Conservation (phyloP, 1,140 invertebrate genomes). For the Heliothis subflexa region DNA sequence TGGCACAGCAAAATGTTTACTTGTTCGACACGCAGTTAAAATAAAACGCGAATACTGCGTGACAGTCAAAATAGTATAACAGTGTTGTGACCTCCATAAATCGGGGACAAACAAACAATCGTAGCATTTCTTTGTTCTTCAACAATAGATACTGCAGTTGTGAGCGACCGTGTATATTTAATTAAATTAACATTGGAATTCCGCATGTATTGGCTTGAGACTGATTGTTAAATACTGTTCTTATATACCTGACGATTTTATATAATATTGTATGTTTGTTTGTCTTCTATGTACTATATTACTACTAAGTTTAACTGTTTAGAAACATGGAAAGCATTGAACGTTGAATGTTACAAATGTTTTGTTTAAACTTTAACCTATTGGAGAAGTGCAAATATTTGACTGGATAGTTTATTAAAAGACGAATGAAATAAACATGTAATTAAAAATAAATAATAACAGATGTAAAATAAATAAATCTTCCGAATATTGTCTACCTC, state of each 20-base stretch:
- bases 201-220: conserved; percentile 73
- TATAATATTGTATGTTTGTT: conserved; percentile 57
- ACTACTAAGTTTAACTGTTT: conserved; percentile 15
- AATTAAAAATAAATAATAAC: too few species aligned
- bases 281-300: conserved; percentile 36
- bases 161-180: conserved; percentile 59
- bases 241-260: conserved; percentile 61
- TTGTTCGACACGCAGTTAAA: conserved; percentile 15
- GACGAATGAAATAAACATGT: too few species aligned
- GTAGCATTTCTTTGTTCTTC: neutral
- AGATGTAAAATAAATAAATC: too few species aligned
- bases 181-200: conserved; percentile 59
- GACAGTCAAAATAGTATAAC: conserved; percentile 6
- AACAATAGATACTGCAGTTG: conserved; percentile 15
- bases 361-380: too few species aligned
- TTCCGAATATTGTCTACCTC: too few species aligned
- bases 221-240: conserved; percentile 72
- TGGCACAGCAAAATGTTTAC: neutral
- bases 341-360: too few species aligned
- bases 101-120: neutral
- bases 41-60: conserved; percentile 2
- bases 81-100: neutral
- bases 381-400: too few species aligned
- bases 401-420: too few species aligned
- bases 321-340: conserved; percentile 13